Percentiles rank a stretch among this genome's conserved stretches.
Evolutionary conservation across 2,113 vertebrate genomes (phyloP).

Genomic region (Rhizomys pruinosus): DNA sequence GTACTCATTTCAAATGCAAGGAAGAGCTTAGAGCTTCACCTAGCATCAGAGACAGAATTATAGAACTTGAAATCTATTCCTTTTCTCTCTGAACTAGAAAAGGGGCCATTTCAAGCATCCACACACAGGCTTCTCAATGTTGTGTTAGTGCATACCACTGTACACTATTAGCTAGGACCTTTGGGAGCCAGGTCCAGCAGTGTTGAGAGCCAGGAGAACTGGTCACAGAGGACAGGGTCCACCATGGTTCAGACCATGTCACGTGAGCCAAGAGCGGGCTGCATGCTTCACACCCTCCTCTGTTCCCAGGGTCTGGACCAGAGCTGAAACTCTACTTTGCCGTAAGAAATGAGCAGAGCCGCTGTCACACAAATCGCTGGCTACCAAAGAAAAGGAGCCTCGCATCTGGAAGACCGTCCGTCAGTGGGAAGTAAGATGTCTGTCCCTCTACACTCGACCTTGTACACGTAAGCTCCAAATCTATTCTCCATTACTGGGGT

Average conservation of each 20-base stretch:
- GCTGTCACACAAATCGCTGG: too few relatives aligned
- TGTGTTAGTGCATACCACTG: not conserved
- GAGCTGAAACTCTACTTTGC: not conserved
- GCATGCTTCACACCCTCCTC: rapidly evolving
- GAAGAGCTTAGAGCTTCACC: not conserved
- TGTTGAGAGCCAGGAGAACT: not conserved
- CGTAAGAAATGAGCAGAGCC: not conserved
- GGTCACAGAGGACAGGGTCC: not conserved
- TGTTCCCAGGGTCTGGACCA: not conserved
- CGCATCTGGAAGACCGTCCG: not conserved
- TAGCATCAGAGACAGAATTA: not conserved
- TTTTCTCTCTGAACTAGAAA: not conserved
- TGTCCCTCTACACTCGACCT: too few relatives aligned
- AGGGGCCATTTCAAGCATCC: not conserved
- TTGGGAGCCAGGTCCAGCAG: not conserved
- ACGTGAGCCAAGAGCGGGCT: not conserved
- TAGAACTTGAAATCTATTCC: not conserved
- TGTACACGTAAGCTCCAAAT: not conserved
- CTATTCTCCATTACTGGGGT: not conserved
- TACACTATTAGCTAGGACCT: not conserved
- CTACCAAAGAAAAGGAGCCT: not conserved
- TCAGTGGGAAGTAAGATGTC: not conserved
- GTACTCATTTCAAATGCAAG: not conserved
- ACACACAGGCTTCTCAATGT: not conserved
- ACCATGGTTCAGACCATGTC: too few relatives aligned